Evolutionary conservation across 2,113 vertebrate species (phyloP).

Genomic region (Willisornis vidua): DNA sequence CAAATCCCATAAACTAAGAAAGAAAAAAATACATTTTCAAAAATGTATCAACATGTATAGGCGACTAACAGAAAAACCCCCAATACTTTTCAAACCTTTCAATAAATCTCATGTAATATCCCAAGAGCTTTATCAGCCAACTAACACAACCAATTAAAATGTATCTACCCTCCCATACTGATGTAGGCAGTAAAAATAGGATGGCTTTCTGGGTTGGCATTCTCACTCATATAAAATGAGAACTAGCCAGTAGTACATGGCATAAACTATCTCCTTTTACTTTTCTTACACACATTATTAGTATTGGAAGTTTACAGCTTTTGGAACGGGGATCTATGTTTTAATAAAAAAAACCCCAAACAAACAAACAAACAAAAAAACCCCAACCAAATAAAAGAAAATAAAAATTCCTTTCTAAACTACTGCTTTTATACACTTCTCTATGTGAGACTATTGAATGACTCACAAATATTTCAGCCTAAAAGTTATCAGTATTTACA

Average conservation of each 20-base stretch:
- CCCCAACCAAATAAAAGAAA: background rate
- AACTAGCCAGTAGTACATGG: background rate
- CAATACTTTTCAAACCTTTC: background rate
- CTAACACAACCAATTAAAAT: background rate
- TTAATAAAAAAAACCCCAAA: background rate
- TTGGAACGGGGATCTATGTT: background rate
- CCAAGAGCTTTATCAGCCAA: background rate
- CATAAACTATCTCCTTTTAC: background rate
- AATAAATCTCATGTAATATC: background rate
- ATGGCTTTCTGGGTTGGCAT: background rate
- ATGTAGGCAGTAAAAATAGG: background rate
- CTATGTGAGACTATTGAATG: background rate
- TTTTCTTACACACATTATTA: background rate
- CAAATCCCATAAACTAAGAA: background rate
- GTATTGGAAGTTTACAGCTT: background rate
- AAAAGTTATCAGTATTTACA: background rate
- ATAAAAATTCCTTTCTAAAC: background rate
- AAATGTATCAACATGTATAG: background rate
- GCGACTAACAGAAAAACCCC: rapidly evolving
- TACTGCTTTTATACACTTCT: background rate
- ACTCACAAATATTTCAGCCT: background rate
- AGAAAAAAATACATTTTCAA: background rate
- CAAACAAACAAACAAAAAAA: background rate
- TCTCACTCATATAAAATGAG: background rate
- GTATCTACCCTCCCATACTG: background rate